Evolutionary conservation across 2,113 vertebrate genomes (phyloP).

Genomic region (cat (Felis catus)): DNA sequence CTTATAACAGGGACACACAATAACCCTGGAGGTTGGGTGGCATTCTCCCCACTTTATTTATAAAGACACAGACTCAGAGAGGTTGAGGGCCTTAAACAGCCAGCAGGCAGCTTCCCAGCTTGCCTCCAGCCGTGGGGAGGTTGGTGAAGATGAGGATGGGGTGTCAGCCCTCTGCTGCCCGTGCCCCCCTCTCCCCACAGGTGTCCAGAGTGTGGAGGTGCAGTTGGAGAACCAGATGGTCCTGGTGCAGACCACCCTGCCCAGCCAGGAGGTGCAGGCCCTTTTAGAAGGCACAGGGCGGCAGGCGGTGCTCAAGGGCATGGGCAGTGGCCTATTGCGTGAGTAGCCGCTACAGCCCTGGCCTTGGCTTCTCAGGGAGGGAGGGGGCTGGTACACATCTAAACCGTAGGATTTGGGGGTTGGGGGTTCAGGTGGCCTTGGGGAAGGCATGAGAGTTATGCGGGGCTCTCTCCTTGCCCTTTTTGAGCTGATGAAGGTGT

Average conservation of each 20-base stretch:
- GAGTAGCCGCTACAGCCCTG: constrained; percentile 21
- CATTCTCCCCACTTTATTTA: neutral
- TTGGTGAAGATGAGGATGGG: neutral
- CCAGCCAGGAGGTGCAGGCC: constrained; percentile 86
- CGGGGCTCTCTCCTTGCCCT: neutral
- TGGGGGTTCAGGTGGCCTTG: neutral
- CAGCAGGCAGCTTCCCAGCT: neutral
- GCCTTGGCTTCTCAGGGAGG: neutral
- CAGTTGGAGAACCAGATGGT: constrained; percentile 88
- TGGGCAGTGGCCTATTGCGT: constrained; percentile 86
- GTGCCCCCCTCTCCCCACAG: constrained; percentile 76
- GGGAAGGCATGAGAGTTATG: neutral
- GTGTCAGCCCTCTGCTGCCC: neutral
- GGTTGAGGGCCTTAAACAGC: neutral
- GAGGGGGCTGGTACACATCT: neutral
- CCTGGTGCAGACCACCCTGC: constrained; percentile 88
- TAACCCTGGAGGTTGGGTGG: neutral
- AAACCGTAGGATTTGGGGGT: neutral
- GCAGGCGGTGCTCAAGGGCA: constrained; percentile 90
- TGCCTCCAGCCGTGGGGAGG: neutral
- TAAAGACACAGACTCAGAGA: neutral
- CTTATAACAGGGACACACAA: neutral
- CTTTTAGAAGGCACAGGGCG: constrained; percentile 90
- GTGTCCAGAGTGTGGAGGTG: constrained; percentile 85
- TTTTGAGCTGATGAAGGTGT: neutral